phyloP scores from a whole-genome alignment of 53 echinoderm and acorn worm genomes.

The Apostichopus leukothele region DNA sequence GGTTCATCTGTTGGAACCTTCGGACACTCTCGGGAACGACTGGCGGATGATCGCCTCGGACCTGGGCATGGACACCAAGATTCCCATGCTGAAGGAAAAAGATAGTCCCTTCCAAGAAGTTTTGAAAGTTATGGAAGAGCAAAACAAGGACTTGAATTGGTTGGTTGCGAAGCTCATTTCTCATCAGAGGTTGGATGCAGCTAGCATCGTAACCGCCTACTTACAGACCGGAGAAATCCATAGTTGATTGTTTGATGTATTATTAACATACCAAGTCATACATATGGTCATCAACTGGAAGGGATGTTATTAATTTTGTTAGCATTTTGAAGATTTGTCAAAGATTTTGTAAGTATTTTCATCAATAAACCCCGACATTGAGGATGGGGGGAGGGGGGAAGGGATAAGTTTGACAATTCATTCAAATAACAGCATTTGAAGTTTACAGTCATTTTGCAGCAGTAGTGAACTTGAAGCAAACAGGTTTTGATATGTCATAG shows the following conservation, averaged over 20 bases:
- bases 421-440: too few relatives aligned
- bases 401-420: too few relatives aligned
- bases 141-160: conserved; percentile 63
- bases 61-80: conserved; percentile 59
- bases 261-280: too few relatives aligned
- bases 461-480: too few relatives aligned
- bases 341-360: too few relatives aligned
- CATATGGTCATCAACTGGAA: too few relatives aligned
- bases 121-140: conserved; percentile 64
- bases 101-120: conserved; percentile 67
- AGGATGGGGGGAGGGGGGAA: too few relatives aligned
- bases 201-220: conserved; percentile 34
- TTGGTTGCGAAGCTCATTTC: conserved; percentile 54
- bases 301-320: too few relatives aligned
- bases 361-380: too few relatives aligned
- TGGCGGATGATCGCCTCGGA: conserved; percentile 74
- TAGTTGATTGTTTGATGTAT: not conserved
- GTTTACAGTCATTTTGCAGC: too few relatives aligned
- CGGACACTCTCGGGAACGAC: conserved; percentile 55
- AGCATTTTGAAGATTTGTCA: too few relatives aligned
- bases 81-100: conserved; percentile 60
- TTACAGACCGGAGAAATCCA: conserved; percentile 12
- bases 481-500: too few relatives aligned
- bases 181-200: conserved; percentile 68
- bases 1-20: conserved; percentile 61